These are phyloP conservation scores for Cyprinodon diabolis DNA, from an alignment of 2,797 vertebrate genomes.

Conservation along the genomic window DNA sequence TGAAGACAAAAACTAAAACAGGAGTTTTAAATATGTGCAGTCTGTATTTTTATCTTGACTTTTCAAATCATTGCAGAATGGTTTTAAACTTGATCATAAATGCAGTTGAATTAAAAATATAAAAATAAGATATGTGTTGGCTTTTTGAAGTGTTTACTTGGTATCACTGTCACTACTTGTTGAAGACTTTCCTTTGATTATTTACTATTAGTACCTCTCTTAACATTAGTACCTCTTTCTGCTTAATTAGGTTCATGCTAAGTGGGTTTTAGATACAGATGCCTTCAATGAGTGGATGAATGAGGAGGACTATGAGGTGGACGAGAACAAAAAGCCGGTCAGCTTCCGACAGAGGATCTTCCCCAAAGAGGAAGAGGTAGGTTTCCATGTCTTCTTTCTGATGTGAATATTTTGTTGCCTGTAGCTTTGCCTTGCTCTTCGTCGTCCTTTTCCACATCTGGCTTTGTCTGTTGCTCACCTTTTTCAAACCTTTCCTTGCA, in stretches of 20 bases:
- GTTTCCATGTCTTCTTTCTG: constrained; percentile 1
- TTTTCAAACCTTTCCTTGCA: constrained; percentile 72
- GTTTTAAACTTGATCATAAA: neutral
- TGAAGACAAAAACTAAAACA: neutral
- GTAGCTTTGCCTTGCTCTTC: constrained; percentile 17
- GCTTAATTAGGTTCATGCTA: constrained; percentile 87
- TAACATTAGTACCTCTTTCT: neutral
- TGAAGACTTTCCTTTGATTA: neutral
- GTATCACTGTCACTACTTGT: neutral
- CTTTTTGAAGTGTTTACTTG: neutral
- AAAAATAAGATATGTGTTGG: neutral
- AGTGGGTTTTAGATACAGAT: constrained; percentile 95
- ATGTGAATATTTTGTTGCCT: constrained; percentile 31
- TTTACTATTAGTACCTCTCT: neutral
- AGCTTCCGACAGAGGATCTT: constrained; percentile 91
- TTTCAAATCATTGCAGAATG: neutral
- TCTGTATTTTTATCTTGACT: neutral
- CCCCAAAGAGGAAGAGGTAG: constrained; percentile 94
- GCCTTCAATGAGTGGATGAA: constrained; percentile 99
- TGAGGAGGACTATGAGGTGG: constrained; percentile 97
- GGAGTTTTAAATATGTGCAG: neutral
- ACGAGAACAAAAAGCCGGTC: constrained; percentile 92
- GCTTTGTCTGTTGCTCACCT: constrained; percentile 68
- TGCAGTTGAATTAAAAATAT: neutral
- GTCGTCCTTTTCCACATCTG: constrained; percentile 20